These are phyloP conservation scores for Aleiodes sp. DNA, from an alignment of 1,140 invertebrate genomes.

Conservation along the genomic window DNA sequence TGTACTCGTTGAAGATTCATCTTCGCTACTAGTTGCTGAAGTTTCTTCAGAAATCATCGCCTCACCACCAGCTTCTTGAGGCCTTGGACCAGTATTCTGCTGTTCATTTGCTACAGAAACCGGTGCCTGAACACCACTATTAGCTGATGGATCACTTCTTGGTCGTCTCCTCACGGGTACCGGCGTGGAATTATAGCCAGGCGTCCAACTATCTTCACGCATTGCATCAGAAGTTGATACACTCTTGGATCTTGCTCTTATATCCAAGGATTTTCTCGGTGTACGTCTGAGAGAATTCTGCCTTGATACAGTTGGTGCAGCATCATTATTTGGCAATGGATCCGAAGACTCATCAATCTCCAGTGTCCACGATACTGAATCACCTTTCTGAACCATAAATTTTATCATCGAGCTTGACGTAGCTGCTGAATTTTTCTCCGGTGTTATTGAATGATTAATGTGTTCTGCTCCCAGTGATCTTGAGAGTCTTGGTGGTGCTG, in stretches of 20 bases:
- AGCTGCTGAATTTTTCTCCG: conserved; percentile 48
- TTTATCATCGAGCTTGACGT: conserved; percentile 74
- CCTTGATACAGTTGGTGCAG: conserved; percentile 43
- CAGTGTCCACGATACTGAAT: conserved; percentile 84
- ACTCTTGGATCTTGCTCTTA: conserved; percentile 54
- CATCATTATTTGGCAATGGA: conserved; percentile 24
- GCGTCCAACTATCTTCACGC: conserved; percentile 45
- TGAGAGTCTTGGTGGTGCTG: conserved; percentile 44
- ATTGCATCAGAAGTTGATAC: conserved; percentile 44
- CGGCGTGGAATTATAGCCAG: conserved; percentile 52
- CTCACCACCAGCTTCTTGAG: conserved; percentile 65
- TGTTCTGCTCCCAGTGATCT: conserved; percentile 52
- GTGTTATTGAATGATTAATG: conserved; percentile 39
- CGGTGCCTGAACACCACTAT: conserved; percentile 36
- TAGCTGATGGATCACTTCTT: conserved; percentile 45
- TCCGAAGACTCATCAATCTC: conserved; percentile 76
- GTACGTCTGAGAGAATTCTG: conserved; percentile 55
- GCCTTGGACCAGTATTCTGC: conserved; percentile 47
- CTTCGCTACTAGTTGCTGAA: conserved; percentile 62
- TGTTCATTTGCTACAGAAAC: conserved; percentile 39
- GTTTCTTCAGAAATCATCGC: conserved; percentile 67
- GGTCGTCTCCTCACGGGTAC: conserved; percentile 41
- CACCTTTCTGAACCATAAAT: conserved; percentile 82
- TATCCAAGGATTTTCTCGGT: conserved; percentile 41
- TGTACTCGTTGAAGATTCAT: conserved; percentile 61